Evolutionary conservation across 2,797 vertebrate genomes (phyloP), one percentile per base, ranked within the genome.

Genomic region (Silurus aristotelis): DNA sequence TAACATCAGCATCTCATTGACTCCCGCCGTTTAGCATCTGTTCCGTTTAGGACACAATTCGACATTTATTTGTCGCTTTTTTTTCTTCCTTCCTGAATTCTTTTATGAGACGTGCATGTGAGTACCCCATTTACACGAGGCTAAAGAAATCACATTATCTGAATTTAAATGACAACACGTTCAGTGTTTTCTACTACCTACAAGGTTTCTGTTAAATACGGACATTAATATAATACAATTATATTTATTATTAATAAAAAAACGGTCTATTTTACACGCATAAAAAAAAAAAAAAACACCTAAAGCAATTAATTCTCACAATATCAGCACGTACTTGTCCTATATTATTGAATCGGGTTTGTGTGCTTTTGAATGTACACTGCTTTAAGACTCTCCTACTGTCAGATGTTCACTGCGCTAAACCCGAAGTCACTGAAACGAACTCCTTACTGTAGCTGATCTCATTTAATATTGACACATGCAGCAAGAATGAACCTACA

Each of bases 21-120:
- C 91, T 91, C 93, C 91, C 90, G 92, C 94, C 92, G 91, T 93
- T 94, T 95, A 94, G 92, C 93, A 95, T 94, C 90, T 95, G 92
- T 95, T 95, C 94, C 93, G 93, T 90, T 90, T 91, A 93, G 92
- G 5, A 5, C 92, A 92, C 93, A 92, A 81, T 55, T 25, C 22
- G 38, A 0, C 38, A 38, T 38, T 38, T 38, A 38, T 38, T 38
- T 38, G 38, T 38, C 38, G 38, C 56, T 52, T 46, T 48, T 58
- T 58, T 12, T 58, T 52, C 9, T n/a, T n/a, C 38, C 2, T 38
- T 52, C n/a, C 5, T 3, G 9, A 56, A 56, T 5, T 38, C 22
- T 56, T 31, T 31, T 77, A 3, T 38, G 31, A 58, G 73, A 3
- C 31, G 14, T 56, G 79, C 25, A 67, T 80, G 43, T 66, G 60